Percentiles rank a stretch among this genome's conserved stretches.
phyloP scores from a whole-genome alignment of 2,888 invertebrate genomes.

The Melinopterus prodromus region DNA sequence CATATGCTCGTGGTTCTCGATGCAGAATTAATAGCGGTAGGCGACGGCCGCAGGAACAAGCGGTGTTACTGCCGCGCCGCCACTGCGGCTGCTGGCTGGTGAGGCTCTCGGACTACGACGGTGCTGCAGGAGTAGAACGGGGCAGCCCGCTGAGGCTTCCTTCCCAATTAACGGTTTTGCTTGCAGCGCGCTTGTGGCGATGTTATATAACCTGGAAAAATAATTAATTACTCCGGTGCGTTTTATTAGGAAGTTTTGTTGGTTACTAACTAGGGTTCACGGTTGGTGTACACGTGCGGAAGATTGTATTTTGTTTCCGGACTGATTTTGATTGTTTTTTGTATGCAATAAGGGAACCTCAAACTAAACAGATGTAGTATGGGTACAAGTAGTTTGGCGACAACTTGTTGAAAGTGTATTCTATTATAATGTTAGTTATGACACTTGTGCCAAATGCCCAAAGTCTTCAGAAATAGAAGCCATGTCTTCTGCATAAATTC shows the following conservation, averaged over 20 bases:
- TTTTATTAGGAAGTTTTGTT: background rate
- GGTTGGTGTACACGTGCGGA: background rate
- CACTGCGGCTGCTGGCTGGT: background rate
- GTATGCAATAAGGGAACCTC: too few species aligned
- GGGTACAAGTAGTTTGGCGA: too few species aligned
- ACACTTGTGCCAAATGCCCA: too few species aligned
- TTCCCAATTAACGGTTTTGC: slow-evolving; percentile 4
- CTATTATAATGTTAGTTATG: too few species aligned
- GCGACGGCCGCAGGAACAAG: background rate
- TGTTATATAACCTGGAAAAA: slow-evolving; percentile 4
- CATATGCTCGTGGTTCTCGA: slow-evolving; percentile 32
- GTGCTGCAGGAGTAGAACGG: background rate
- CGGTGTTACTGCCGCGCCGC: slow-evolving; percentile 8
- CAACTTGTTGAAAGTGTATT: too few species aligned
- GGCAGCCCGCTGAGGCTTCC: background rate
- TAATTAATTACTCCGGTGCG: background rate
- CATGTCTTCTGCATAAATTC: too few species aligned
- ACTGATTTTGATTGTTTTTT: background rate
- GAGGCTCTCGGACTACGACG: background rate
- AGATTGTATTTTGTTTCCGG: background rate
- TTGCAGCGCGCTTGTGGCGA: background rate
- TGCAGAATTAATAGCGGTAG: slow-evolving; percentile 30
- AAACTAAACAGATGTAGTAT: too few species aligned
- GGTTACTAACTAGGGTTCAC: background rate
- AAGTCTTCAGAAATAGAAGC: too few species aligned